Base-by-base conservation (phyloP, 2,797 vertebrate species). In the Eospalax fontanierii region DNA sequence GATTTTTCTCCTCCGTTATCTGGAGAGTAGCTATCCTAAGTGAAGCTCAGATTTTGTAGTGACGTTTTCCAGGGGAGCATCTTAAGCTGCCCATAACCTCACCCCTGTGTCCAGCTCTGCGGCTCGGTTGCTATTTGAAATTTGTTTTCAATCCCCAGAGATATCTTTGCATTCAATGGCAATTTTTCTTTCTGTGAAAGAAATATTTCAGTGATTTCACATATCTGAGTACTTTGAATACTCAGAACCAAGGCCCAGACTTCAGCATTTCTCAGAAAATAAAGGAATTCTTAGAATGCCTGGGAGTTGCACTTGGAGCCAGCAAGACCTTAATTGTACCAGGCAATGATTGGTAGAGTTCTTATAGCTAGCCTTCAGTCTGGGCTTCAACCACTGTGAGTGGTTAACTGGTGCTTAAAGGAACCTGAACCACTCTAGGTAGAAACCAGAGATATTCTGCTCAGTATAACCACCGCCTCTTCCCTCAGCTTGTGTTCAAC, bases 91-190 rank as follows among this genome's bases (percentile, higher is more conserved):
- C 63, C 11, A 21, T 43, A 5, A 35, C n/a, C 33, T 90, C 28
- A 30, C 16, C 43, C 15, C 7, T 61, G 35, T 46, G 79, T 35
- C 61, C 65, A 75, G 5, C 40, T n/a, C 7, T 33, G 26, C n/a
- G 59, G 2, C 40, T 76, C 18, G 22, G 35, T 40, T 61, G 28
- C 74, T 70, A 33, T 71, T 85, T 22, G 54, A 89, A 93, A 92
- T 78, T 50, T 92, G 73, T 75, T 84, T 74, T 95, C 8, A 74
- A 71, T 91, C 95, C 63, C 28, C n/a, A 68, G 50, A 54, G 57
- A 89, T 33, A 59, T 66, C 43, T 78, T 95, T 92, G 68, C 50
- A 28, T 82, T 93, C 74, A 70, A 50, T 71, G n/a, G 54, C 59
- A 33, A 40, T 81, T 86, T 63, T 50, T 80, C 76, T 35, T 93